Base-by-base conservation (phyloP, 2,797 vertebrate species). In the Chloroceryle amazona region DNA sequence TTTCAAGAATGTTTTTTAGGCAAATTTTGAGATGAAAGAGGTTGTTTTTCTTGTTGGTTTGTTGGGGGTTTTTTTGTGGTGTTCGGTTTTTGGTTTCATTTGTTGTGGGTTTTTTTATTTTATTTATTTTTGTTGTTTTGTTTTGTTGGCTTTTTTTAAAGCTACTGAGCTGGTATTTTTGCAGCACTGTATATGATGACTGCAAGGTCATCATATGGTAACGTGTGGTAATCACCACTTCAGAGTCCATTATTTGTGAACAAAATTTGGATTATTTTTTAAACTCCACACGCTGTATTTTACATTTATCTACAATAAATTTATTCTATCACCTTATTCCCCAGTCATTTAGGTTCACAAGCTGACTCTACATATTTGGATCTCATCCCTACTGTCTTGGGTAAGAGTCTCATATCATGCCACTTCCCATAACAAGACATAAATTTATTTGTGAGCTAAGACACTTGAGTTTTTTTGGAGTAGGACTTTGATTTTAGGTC, bases 391-490 rank as follows among this genome's bases (percentile, higher is more conserved):
- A 29, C 83, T 81, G 21, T 65, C 41, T 60, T 89, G 58, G 61
- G 12, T 81, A 47, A 17, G 15, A 81, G 10, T 54, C n/a, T 29
- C 16, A 6, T 33, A 49, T 33, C 44, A 20, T 81, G 55, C 41
- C 1, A 71, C 81, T 81, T 88, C 68, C 39, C 20, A 3, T 68
- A 72, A 72, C 26, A 81, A 84, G 54, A 41, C 68, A 68, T 86
- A 86, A 65, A 37, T 68, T 21, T 79, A 6, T 61, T 54, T 86
- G 51, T 37, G n/a, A 90, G 37, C 49, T 17, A 46, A 93, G 47
- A 74, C 15, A 61, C 22, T 19, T 90, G 22, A 41, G 42, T 95
- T 93, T 13, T 61, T 89, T 90, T 94, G 61, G 82, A 90, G 74
- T 20, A 47, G 25, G n/a, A 73, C 54, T 90, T 54, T 51, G 21